Evolutionary conservation across 2,888 invertebrate species (phyloP), one percentile per base, ranked within the genome.

Genomic region (Drosophila buzzatii): DNA sequence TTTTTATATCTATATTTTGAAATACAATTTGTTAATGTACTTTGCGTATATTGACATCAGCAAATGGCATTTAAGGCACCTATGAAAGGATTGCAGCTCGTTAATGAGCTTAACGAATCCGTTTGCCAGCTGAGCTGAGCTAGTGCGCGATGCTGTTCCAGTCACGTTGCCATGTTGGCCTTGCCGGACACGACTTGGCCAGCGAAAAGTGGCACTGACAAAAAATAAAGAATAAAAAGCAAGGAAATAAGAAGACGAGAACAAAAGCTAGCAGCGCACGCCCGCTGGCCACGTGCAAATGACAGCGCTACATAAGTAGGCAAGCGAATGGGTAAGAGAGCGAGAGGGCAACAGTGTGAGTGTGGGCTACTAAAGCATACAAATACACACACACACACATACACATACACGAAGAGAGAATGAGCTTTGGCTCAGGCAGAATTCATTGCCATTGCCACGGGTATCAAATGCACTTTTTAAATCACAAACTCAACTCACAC

Each of bases 381-480:
- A 27, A 23, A 44, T 16, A 18, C 39, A 44, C 51, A 42, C 49
- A 31, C 14, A 51, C 14, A 67, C 44, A 33, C 12, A 63, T 20
- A 64, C 4, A 35, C 5, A 49, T 16, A 35, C 45, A 23, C 39
- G 23, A 39, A 45, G 33, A 39, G 44, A 10, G 39, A 27, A 59
- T 35, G 9, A 27, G 59, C 49, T 39, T 39, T 49, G 37, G 39
- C 10, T 18, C 44, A 51, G 65, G 16, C 39, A 55, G 61, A 70
- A 79, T 76, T 76, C 73, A 79, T 76, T 77, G 77, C 73, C 79
- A 82, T 67, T 77, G 77, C 77, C 78, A 72, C 14, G 68, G 60
- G 61, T 65, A 69, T 75, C 63, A 80, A 80, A 79, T 80, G 79
- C 80, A 79, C 60, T 82, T 79, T 79, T 70, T 67, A 82, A 80